A percentile compares a stretch with the other conserved stretches of the same genome.
Conservation (phyloP, 2,113 vertebrate species). For the Lanius ludovicianus region DNA sequence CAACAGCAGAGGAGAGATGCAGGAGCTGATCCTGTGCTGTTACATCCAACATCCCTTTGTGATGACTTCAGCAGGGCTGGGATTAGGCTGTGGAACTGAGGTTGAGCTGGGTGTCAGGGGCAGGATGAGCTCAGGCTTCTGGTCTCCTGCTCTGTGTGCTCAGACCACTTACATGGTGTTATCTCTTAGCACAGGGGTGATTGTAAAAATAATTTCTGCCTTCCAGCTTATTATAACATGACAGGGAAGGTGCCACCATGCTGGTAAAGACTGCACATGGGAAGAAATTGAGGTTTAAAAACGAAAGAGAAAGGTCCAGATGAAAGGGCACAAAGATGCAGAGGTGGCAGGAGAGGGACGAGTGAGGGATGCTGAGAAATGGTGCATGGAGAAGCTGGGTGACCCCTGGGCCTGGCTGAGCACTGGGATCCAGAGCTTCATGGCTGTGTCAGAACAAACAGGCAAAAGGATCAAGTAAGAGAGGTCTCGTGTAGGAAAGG, state of each 20-base stretch:
- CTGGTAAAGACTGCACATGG: not conserved
- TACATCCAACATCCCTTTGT: not conserved
- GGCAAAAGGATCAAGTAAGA: not conserved
- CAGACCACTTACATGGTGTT: not conserved
- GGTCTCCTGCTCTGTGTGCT: not conserved
- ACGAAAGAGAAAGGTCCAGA: not conserved
- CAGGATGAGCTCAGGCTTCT: slow-evolving; percentile 25
- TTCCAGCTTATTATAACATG: not conserved
- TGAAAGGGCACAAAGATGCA: not conserved
- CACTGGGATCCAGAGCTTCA: not conserved
- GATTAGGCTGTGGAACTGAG: not conserved
- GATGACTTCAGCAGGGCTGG: slow-evolving; percentile 10
- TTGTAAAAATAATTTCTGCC: not conserved
- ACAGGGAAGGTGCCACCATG: not conserved
- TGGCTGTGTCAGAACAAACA: not conserved
- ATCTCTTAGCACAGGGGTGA: not conserved
- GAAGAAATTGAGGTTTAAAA: not conserved
- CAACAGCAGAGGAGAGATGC: not conserved
- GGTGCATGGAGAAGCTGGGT: not conserved
- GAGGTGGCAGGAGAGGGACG: not conserved
- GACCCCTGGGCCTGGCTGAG: not conserved
- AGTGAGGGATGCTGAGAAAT: not conserved
- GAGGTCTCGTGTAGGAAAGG: not conserved
- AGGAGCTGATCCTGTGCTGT: not conserved
- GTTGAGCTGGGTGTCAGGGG: not conserved